Evolutionary conservation across 2,797 vertebrate genomes (phyloP), one percentile per base, ranked within the genome.

Genomic region (Karalla daura): DNA sequence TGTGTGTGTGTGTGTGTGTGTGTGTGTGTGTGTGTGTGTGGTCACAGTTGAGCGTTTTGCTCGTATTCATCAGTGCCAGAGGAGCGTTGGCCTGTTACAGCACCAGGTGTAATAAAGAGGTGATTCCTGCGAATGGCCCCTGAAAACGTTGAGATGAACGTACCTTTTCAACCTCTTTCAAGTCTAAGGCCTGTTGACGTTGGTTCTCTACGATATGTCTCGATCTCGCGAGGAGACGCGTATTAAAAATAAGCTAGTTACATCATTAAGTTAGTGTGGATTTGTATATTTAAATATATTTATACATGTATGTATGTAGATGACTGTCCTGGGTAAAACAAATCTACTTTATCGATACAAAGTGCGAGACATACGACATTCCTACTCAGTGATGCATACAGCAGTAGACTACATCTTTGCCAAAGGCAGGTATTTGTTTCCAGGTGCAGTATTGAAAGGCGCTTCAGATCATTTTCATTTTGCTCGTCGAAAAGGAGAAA

Each of bases 371-470:
- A 83, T 76, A 84, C 75, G 79, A 90, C 90, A 91, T 90, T 92
- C 89, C 91, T 88, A 92, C 87, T 91, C 76, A 90, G 88, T 88
- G 85, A 86, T 81, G 91, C 90, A 63, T 91, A 93, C 91, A 91
- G 74, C 70, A 93, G 93, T 94, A 84, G 88, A 93, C 91, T 93
- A 80, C 85, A 88, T 94, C 91, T 89, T 92, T 93, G 93, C 94
- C 94, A 75, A 92, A 85, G 93, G 93, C 93, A 93, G 93, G 74
- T 80, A 84, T 93, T 95, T 93, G 93, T 93, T 94, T 95, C 91
- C 92, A 92, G 87, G 93, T 85, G 93, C 90, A 93, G 91, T 92
- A 93, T 93, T 92, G 83, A 95, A 96, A 96, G 95, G 96, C 92
- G 91, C 96, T 96, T 96, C 83, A 87, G 89, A 94, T 94, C 79